Evolutionary conservation across 1,140 invertebrate genomes (phyloP), one percentile per base, ranked within the genome.

Genomic region (Pseudomyrmex flavicornis): DNA sequence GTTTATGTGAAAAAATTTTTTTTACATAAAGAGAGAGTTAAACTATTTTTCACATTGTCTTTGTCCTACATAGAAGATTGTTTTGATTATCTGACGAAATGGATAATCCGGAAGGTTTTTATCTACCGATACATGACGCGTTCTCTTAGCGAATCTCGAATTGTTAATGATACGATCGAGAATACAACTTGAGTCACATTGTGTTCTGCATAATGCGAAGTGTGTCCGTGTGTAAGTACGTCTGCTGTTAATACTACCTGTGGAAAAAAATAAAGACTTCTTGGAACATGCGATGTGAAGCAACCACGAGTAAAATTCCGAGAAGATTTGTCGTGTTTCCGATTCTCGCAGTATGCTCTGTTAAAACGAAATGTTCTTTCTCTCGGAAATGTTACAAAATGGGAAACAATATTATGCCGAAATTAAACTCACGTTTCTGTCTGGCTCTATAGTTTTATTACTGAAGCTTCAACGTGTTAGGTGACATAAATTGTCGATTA

Each of bases 401-500:
- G 17, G 17, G n/a, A n/a, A 7, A 17, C 8, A 44, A 56, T 68
- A 44, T 35, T 35, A 35, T 44, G 20, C 52, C 4, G 35, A 22
- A 79, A 35, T 79, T 22, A 58, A 59, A 70, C 65, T 35, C 52
- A n/a, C 54, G 66, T 80, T 54, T 59, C 20, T 44, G 12, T 7
- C 35, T 12, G 15, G 35, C 54, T 66, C 76, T 80, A 35, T 35
- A 35, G 35, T 35, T 80, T 80, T 66, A 80, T 80, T 70, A 80
- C 20, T 61, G 54, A n/a, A 80, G 66, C 66, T 80, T 80, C 15
- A 44, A 15, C 76, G 44, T 54, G 66, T 44, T 59, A 80, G 65
- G 52, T 66, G n/a, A 59, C 70, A 82, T 82, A 82, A 82, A 82
- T 82, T 82, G 79, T 48, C 79, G 58, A 82, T 82, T 73, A 82